These are phyloP conservation scores for Eretmochelys imbricata DNA, from an alignment of 2,113 vertebrate genomes.

Conservation along the genomic window DNA sequence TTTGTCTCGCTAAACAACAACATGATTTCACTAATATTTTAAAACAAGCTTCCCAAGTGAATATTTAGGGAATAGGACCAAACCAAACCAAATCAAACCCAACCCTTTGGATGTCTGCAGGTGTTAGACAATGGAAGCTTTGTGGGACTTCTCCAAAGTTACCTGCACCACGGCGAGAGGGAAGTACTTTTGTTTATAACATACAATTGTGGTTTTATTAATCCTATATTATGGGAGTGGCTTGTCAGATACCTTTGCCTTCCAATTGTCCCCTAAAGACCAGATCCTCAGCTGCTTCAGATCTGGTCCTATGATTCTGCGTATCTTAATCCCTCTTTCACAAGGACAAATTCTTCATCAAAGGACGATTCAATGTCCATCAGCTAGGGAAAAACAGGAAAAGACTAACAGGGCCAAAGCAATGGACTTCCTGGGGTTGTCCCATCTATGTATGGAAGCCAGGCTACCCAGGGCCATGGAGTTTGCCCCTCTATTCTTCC, in stretches of 20 bases:
- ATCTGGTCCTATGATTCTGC: background rate
- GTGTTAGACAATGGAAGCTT: background rate
- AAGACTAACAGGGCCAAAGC: background rate
- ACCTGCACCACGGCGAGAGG: conserved; percentile 38
- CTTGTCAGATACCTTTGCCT: background rate
- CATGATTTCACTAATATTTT: background rate
- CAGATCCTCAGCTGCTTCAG: background rate
- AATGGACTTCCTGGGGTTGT: background rate
- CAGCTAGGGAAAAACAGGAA: background rate
- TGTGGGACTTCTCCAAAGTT: background rate
- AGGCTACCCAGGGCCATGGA: too few species aligned
- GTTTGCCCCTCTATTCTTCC: background rate
- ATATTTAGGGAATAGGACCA: conserved; percentile 2
- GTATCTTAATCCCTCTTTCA: rapidly evolving
- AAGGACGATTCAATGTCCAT: background rate
- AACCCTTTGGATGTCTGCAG: background rate
- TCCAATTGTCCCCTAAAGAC: rapidly evolving
- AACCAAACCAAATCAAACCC: conserved; percentile 28
- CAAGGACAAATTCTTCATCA: background rate
- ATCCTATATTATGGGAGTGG: rapidly evolving
- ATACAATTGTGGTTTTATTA: background rate
- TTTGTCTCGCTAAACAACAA: background rate
- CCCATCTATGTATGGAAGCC: background rate
- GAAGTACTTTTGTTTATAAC: background rate
- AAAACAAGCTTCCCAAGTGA: conserved; percentile 21